Base-by-base conservation (phyloP, 2,113 vertebrate genomes). In the Cyrtonyx montezumae region DNA sequence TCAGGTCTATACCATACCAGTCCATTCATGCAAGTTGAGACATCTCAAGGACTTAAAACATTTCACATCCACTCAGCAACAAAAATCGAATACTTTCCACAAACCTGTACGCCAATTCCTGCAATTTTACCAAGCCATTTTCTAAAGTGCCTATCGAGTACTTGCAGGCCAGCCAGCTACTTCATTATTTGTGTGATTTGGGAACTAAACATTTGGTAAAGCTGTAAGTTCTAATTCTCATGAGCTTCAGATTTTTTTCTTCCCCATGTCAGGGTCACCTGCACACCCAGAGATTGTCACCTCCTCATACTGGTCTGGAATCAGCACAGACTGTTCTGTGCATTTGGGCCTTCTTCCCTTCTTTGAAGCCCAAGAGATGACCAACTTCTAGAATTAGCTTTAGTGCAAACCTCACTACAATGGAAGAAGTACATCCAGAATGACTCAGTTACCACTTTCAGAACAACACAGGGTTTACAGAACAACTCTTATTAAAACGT, bases 201-300 rank as follows among this genome's bases (percentile, higher is more conserved):
- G 82, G 83, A 95, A 92, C 21, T 5, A 61, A 91, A 70, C 28
- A 51, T 91, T 93, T 93, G 42, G 67, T 91, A 62, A 93, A 91
- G 69, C 79, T 63, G 43, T 9, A 67, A 34, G 26, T 42, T 65
- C 49, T 53, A 34, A 43, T 74, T 25, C 25, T 80, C 61, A 73
- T 3, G 10, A 84, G 48, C 30, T 32, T 79, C 63, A 45, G 58
- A 6, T 26, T 37, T 70, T 70, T 75, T 32, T 37, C 63, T 75
- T 58, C 49, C 46, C 78, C 30, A 0, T 34, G 67, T 45, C 66
- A 62, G 76, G 45, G 7, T 30, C 32, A 43, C 40, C 5, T 15
- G 37, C 12, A 53, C 45, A 69, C 37, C 71, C 11, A 5, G 53
- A 87, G 26, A 58, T 4, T 30, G 43, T 18, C n/a, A 71, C 46